Evolutionary conservation across 1,140 invertebrate genomes (phyloP).

Genomic region (Drosophila kikkawai): DNA sequence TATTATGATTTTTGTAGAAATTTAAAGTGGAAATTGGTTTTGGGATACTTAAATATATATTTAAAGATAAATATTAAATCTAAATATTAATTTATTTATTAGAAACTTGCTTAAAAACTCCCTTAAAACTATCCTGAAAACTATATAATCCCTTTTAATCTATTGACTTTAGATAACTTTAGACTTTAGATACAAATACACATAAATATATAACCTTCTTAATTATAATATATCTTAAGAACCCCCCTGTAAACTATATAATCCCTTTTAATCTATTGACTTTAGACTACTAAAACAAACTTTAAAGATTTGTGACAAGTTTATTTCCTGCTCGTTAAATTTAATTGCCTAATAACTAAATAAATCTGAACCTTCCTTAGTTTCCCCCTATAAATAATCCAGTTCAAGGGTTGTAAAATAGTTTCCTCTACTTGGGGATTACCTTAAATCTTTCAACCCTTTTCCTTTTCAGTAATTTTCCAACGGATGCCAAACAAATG

Average conservation of each 20-base stretch:
- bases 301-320: conserved; percentile 16
- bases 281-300: not conserved
- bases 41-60: too few species aligned
- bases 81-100: too few species aligned
- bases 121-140: too few species aligned
- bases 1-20: not conserved
- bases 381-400: conserved; percentile 23
- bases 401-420: conserved; percentile 22
- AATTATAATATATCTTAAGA: too few species aligned
- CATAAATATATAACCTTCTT: not conserved
- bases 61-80: too few species aligned
- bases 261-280: conserved; percentile 25
- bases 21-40: too few species aligned
- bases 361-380: conserved; percentile 31
- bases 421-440: conserved; percentile 14
- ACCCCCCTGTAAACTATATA: not conserved
- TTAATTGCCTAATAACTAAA: conserved; percentile 33
- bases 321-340: conserved; percentile 25
- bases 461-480: conserved; percentile 17
- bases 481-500: conserved; percentile 25
- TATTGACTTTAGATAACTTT: conserved; percentile 4
- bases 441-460: conserved; percentile 32
- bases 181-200: too few species aligned
- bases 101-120: too few species aligned
- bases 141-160: conserved; percentile 28